phyloP scores from a whole-genome alignment of 1,140 invertebrate species.

The Drosophila athabasca region DNA sequence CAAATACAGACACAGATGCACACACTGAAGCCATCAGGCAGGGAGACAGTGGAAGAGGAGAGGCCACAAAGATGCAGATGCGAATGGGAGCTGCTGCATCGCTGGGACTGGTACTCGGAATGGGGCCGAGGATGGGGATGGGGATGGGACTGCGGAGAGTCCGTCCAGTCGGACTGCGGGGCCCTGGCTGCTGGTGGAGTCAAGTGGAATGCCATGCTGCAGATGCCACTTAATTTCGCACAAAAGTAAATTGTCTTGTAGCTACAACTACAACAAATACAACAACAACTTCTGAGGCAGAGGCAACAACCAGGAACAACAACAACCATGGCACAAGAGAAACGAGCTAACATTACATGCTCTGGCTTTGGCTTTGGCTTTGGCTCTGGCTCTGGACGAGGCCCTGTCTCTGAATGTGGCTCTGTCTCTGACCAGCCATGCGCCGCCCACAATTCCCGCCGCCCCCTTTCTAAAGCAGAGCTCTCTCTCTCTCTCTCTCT shows the following conservation, averaged over 20 bases:
- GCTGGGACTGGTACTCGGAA: slow-evolving; percentile 10
- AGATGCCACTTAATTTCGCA: slow-evolving; percentile 83
- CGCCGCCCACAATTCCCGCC: slow-evolving; percentile 33
- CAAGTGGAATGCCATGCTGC: slow-evolving; percentile 81
- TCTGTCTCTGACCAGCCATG: slow-evolving; percentile 16
- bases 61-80: slow-evolving; percentile 25
- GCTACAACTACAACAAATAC: slow-evolving; percentile 64
- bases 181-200: slow-evolving; percentile 58
- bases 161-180: no score
- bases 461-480: slow-evolving; percentile 14
- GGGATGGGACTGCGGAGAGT: no score
- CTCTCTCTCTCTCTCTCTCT: neutral
- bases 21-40: slow-evolving; percentile 5
- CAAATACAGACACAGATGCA: neutral
- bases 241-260: slow-evolving; percentile 84
- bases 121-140: no score
- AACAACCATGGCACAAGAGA: slow-evolving; percentile 75
- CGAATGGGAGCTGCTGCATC: slow-evolving; percentile 28
- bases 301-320: slow-evolving; percentile 34
- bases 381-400: slow-evolving; percentile 40
- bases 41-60: slow-evolving; percentile 11
- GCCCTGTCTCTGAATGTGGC: slow-evolving; percentile 27
- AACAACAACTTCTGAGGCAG: slow-evolving; percentile 27
- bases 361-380: slow-evolving; percentile 46
- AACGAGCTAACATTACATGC: slow-evolving; percentile 77